Percentiles rank a stretch among this genome's conserved stretches.
Evolutionary conservation across 2,113 vertebrate genomes (phyloP).

Genomic region (Gallinago jamesoni): DNA sequence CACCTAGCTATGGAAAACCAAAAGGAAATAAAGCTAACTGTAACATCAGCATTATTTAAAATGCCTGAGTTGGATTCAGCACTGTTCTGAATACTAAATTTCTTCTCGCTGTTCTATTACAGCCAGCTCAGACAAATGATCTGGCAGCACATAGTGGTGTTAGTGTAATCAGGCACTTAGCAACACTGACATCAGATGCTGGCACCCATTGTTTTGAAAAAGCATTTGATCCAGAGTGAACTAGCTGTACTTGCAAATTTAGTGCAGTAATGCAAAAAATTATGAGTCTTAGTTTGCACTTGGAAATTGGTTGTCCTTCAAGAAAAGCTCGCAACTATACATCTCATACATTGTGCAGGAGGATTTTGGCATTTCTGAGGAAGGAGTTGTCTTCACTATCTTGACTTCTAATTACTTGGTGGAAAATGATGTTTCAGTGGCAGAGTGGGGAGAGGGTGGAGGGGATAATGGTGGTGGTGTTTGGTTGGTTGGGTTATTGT

Average conservation of each 20-base stretch:
- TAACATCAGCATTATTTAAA: conserved; percentile 5
- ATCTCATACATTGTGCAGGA: neutral
- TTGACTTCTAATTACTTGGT: neutral
- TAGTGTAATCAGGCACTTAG: conserved; percentile 56
- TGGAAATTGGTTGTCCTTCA: conserved; percentile 5
- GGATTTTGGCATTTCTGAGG: neutral
- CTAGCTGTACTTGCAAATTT: conserved; percentile 34
- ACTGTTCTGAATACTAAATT: conserved; percentile 44
- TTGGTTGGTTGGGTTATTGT: neutral
- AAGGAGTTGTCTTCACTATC: neutral
- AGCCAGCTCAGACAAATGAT: neutral
- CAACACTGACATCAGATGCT: conserved; percentile 26
- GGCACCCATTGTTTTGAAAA: conserved; percentile 63
- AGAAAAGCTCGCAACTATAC: neutral
- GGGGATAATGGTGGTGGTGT: neutral
- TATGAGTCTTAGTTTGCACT: neutral
- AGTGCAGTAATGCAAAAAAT: conserved; percentile 24
- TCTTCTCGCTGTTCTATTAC: neutral
- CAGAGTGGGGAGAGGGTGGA: neutral
- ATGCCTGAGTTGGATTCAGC: neutral
- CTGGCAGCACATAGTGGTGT: conserved; percentile 14
- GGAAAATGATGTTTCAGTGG: neutral
- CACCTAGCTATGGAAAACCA: neutral
- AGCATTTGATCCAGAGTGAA: conserved; percentile 31
- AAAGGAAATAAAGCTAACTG: neutral